Percentiles rank a stretch among this genome's conserved stretches.
Conservation (phyloP, 2,888 invertebrate species). For the Apantesis nais region DNA sequence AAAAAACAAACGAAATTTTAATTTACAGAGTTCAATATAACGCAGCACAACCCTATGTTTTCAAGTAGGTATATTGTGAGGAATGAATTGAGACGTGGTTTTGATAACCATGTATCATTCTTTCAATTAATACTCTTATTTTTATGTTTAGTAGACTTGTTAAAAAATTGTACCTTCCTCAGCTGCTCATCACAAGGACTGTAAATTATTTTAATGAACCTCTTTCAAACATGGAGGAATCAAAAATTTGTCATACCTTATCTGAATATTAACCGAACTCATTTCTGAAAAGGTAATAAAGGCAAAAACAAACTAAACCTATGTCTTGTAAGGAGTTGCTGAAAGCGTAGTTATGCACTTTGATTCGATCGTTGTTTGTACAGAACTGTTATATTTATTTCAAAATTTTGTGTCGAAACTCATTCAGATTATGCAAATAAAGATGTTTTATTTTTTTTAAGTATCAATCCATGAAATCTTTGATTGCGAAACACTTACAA, state of each 20-base stretch:
- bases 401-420: too few relatives aligned
- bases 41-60: slow-evolving; percentile 29
- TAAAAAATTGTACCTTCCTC: not conserved
- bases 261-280: not conserved
- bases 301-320: not conserved
- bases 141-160: slow-evolving; percentile 33
- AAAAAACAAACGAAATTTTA: not conserved
- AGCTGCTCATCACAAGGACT: not conserved
- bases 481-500: too few relatives aligned
- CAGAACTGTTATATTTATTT: too few relatives aligned
- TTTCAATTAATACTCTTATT: slow-evolving; percentile 43
- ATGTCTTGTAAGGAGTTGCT: not conserved
- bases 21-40: not conserved
- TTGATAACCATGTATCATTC: slow-evolving; percentile 38
- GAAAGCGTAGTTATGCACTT: not conserved
- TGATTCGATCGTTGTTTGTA: too few relatives aligned
- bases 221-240: too few relatives aligned
- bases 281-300: not conserved
- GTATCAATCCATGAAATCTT: too few relatives aligned
- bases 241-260: not conserved
- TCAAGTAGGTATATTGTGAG: slow-evolving; percentile 27
- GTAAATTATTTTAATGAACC: not conserved
- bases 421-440: too few relatives aligned
- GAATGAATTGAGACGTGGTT: slow-evolving; percentile 39
- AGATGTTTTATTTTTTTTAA: too few relatives aligned